Base-by-base conservation (phyloP, 35 echinoderm and acorn worm genomes). In the Eucidaris tribuloides region DNA sequence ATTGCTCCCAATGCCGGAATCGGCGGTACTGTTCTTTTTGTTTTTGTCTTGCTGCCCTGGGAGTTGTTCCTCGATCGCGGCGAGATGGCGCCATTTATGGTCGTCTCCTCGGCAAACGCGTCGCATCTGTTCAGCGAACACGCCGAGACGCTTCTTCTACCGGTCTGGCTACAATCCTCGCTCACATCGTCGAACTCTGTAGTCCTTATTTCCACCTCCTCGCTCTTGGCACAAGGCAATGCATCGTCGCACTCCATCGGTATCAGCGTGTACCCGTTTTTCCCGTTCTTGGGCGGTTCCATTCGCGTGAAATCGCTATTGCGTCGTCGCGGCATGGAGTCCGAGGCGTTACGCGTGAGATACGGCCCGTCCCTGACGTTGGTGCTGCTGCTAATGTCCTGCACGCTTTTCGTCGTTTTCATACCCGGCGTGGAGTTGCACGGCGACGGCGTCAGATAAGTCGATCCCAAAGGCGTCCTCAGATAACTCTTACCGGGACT, bases 1-100 rank as follows among this genome's bases (percentile, higher is more conserved):
- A 7, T 88, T 78, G 45, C 85, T 88, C 14, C 85, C 76, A 30
- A 88, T 88, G 27, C 85, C 85, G 1, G 85, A 88, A 70, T 80
- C 85, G 17, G 76, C 68, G 28, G 59, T 62, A 46, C 85, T 88
- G 27, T 79, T 88, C 45, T 79, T 88, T 62, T 88, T 88, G 11
- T 79, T 24, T 74, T 74, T 2, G 68, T 74, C 68, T 74, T 83
- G 46, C 59, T 83, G 42, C 80, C 49, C 32, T 39, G 39, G 38
- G 35, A 83, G 37, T 65, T 65, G 28, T 83, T 83, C 24, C 80
- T 62, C 17, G 58, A 60, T 6, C 24, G 57, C 49, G 39, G 80
- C 7, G 68, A 42, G 40, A 74, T 22, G 58, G 80, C 60, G 59
- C 58, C 58, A 42, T 83, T 63, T 24, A 62, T 45, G 5, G 60